These are phyloP conservation scores for Aleiodes testaceus DNA, from an alignment of 2,888 invertebrate genomes.

Conservation along the genomic window DNA sequence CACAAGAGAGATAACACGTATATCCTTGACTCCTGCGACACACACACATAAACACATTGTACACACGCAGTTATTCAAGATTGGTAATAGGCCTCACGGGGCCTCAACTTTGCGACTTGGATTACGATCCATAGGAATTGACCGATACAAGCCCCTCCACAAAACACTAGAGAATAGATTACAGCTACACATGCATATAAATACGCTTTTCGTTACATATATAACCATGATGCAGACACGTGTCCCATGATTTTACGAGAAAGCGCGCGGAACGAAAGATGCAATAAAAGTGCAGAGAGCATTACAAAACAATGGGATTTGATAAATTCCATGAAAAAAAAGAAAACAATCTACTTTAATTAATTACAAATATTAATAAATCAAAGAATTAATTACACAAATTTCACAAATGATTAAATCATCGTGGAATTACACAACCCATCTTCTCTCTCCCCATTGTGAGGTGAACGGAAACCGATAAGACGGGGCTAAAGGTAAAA, in stretches of 20 bases:
- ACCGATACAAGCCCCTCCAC: conserved; percentile 20
- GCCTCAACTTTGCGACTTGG: too few relatives aligned
- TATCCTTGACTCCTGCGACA: conserved; percentile 67
- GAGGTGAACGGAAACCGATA: conserved; percentile 36
- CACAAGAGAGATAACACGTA: conserved; percentile 61
- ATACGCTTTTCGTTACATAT: conserved; percentile 25
- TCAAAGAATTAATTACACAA: too few relatives aligned
- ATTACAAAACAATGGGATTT: conserved; percentile 50
- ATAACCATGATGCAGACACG: conserved; percentile 43
- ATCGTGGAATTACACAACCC: conserved; percentile 31
- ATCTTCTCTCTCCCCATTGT: conserved; percentile 13
- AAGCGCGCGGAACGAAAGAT: conserved; percentile 44
- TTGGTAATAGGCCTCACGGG: background rate
- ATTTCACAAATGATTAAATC: conserved; percentile 39
- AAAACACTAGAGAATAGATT: too few relatives aligned
- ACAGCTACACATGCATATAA: conserved; percentile 7
- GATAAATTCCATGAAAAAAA: too few relatives aligned
- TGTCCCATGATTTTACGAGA: conserved; percentile 49
- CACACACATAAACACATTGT: conserved; percentile 38
- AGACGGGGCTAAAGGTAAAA: conserved; percentile 43
- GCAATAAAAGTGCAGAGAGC: conserved; percentile 18
- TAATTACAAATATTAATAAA: too few relatives aligned
- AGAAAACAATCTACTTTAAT: too few relatives aligned
- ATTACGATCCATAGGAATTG: background rate
- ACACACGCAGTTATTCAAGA: conserved; percentile 18